Base-by-base conservation (phyloP, 2,113 vertebrate genomes). In the Argyrosomus japonicus region DNA sequence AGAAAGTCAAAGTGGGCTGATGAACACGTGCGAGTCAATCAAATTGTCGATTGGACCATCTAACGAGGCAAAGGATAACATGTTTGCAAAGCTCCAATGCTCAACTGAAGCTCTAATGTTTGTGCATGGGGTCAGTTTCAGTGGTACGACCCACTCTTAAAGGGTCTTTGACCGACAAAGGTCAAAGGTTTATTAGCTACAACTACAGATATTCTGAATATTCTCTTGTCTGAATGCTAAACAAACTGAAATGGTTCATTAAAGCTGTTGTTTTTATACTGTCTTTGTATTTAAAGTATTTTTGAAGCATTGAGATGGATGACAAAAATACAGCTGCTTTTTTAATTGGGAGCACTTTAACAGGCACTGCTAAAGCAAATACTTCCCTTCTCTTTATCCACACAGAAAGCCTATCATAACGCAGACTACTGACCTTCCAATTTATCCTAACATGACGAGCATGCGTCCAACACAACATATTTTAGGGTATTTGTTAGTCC, bases 171-270 rank as follows among this genome's bases (percentile, higher is more conserved):
- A 29, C 36, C 5, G 19, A 25, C 25, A 61, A 54, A 64, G 23
- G 61, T 57, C 15, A 68, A 67, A 21, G 23, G 65, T 62, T 25
- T 51, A 77, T 77, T 54, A 10, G 32, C 17, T 79, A 43, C 25
- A 53, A 15, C n/a, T 45, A 11, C 27, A 62, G 2, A 71, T 27
- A 32, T 18, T 60, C 7, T 70, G 32, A 72, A 72, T 12, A 27
- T 25, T 54, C 18, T n/a, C 15, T 32, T 18, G 13, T 65, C 51
- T 75, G n/a, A 67, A 50, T n/a, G 13, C n/a, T 25, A 36, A 17
- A 62, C 15, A 56, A 58, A 56, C 3, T 15, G 4, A n/a, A 8
- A 40, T 9, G 36, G 36, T 8, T 40, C 36, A 40, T 40, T 9
- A 40, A 9, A 9, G 7, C 36, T 40, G 36, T 40, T 2, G 36